Conservation (phyloP, 2,113 vertebrate species). For the Sakesphorus luctuosus region DNA sequence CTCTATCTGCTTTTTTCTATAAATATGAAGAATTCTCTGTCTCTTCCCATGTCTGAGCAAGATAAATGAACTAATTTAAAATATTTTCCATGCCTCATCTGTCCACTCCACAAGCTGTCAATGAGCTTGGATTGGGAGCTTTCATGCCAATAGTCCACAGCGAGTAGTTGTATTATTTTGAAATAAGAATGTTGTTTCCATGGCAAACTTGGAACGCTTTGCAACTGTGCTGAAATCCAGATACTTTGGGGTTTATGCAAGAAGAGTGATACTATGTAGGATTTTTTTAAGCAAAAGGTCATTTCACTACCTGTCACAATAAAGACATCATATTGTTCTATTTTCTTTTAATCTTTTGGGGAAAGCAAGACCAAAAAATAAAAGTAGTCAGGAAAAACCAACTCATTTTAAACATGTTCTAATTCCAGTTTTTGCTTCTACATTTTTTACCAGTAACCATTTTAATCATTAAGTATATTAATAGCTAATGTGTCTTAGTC, state of each 20-base stretch:
- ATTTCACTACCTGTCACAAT: slow-evolving; percentile 13
- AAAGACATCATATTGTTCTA: background rate
- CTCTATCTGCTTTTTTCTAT: background rate
- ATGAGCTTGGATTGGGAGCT: slow-evolving; percentile 54
- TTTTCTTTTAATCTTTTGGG: background rate
- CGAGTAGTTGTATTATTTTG: slow-evolving; percentile 45
- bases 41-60: slow-evolving; percentile 68
- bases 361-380: background rate
- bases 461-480: background rate
- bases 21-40: slow-evolving; percentile 57
- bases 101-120: slow-evolving; percentile 75
- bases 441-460: background rate
- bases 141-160: slow-evolving; percentile 58
- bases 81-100: slow-evolving; percentile 78
- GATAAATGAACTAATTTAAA: slow-evolving; percentile 82
- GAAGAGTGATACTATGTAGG: background rate
- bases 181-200: slow-evolving; percentile 56
- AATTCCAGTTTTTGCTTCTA: background rate
- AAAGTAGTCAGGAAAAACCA: background rate
- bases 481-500: background rate
- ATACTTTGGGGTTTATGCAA: slow-evolving; percentile 36
- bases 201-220: slow-evolving; percentile 29
- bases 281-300: background rate
- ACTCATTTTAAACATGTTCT: background rate
- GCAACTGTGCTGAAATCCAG: slow-evolving; percentile 6